A percentile compares a stretch with the other conserved stretches of the same genome.
phyloP scores from a whole-genome alignment of 92 coral and sea anemone species.

The Parazoanthus atlanticus region DNA sequence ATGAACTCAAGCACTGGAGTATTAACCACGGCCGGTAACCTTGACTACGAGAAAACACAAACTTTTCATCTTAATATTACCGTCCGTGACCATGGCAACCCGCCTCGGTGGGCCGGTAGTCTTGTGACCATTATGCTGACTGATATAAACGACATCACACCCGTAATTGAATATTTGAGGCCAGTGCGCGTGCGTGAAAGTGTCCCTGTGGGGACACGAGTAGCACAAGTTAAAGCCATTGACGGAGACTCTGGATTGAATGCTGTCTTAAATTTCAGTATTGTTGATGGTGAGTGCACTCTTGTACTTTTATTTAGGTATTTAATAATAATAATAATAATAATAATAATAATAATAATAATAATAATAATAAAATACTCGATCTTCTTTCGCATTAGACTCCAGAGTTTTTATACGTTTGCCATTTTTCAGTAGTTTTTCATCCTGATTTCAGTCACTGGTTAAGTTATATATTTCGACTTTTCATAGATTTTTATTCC shows the following conservation, averaged over 20 bases:
- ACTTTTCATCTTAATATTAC: constrained; percentile 48
- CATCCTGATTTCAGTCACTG: no score
- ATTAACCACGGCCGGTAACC: constrained; percentile 27
- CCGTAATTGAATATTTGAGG: constrained; percentile 29
- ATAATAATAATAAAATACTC: no score
- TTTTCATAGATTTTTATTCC: no score
- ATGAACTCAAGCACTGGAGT: constrained; percentile 45
- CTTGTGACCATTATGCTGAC: constrained; percentile 39
- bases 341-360: no score
- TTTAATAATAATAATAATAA: not conserved
- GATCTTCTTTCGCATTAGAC: no score
- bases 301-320: not conserved
- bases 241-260: constrained; percentile 63
- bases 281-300: constrained; percentile 53
- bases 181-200: constrained; percentile 62
- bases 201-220: constrained; percentile 49
- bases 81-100: constrained; percentile 57
- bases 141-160: constrained; percentile 65
- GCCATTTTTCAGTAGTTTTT: no score
- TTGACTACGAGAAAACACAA: constrained; percentile 47
- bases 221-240: constrained; percentile 49
- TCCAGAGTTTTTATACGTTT: no score
- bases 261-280: constrained; percentile 56
- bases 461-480: no score
- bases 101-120: constrained; percentile 38